Percentiles rank a stretch among this genome's conserved stretches.
These are phyloP conservation scores for Gallirallus australis DNA, from an alignment of 2,797 vertebrate species.

Conservation along the genomic window DNA sequence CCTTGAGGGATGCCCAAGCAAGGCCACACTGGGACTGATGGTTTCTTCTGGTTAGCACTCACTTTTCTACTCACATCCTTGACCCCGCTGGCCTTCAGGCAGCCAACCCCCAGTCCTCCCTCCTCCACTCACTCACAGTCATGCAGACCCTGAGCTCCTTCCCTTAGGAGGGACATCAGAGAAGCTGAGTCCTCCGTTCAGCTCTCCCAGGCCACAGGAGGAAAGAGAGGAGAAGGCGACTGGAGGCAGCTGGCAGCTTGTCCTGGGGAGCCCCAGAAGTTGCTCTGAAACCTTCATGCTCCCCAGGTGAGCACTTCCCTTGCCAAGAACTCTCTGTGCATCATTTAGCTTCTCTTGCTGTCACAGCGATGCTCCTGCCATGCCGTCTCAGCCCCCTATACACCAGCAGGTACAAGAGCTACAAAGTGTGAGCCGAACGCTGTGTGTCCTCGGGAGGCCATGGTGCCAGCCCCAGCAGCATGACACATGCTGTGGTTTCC, in stretches of 20 bases:
- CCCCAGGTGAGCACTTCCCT: not conserved
- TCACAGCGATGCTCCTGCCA: not conserved
- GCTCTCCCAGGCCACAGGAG: not conserved
- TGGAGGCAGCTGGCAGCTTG: rapidly evolving
- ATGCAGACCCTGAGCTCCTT: not conserved
- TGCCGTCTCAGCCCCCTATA: not conserved
- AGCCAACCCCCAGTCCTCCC: not conserved
- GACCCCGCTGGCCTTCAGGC: not conserved
- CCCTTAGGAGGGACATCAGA: rapidly evolving
- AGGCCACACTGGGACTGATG: too few species aligned
- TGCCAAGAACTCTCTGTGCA: not conserved
- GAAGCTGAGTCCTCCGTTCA: not conserved
- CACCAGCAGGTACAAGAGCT: not conserved
- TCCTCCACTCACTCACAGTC: rapidly evolving
- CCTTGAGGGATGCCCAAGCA: not conserved
- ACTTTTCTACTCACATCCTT: not conserved
- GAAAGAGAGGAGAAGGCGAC: not conserved
- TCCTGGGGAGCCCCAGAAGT: not conserved
- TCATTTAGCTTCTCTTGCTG: not conserved
- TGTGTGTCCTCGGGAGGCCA: not conserved
- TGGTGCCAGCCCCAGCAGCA: not conserved
- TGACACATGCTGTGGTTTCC: not conserved
- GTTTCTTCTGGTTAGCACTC: not conserved
- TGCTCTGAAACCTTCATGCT: not conserved
- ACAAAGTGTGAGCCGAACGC: rapidly evolving